Evolutionary conservation across 2,888 invertebrate species (phyloP).

Genomic region (Frankliniella fusca): DNA sequence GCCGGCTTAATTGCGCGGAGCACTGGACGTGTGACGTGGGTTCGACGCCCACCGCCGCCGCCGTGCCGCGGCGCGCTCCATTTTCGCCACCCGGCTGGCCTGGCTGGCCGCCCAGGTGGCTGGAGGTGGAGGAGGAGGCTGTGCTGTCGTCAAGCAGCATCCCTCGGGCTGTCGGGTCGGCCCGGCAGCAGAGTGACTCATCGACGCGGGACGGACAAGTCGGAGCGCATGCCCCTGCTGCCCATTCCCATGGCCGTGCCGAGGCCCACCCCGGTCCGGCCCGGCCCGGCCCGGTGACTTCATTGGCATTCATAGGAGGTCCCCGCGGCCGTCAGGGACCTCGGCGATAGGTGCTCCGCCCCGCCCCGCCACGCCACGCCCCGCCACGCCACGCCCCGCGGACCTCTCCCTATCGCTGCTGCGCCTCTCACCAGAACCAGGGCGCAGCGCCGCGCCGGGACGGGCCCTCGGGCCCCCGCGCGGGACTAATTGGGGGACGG

Average conservation of each 20-base stretch:
- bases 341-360: neutral
- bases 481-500: neutral
- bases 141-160: neutral
- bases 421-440: too few relatives aligned
- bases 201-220: neutral
- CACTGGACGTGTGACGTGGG: neutral
- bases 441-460: neutral
- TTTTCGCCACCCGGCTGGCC: too few relatives aligned
- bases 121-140: neutral
- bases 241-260: neutral
- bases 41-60: neutral
- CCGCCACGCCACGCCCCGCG: too few relatives aligned
- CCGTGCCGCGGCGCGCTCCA: neutral
- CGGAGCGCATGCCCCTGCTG: too few relatives aligned
- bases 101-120: neutral
- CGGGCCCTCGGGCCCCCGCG: neutral
- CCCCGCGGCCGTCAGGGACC: neutral
- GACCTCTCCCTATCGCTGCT: too few relatives aligned
- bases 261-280: too few relatives aligned
- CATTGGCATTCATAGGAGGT: conserved; percentile 10
- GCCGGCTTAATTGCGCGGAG: neutral
- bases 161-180: neutral
- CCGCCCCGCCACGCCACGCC: too few relatives aligned
- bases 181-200: neutral
- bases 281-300: too few relatives aligned